Conservation (phyloP, 2,888 invertebrate species). For the Drosophila flavopinicola region DNA sequence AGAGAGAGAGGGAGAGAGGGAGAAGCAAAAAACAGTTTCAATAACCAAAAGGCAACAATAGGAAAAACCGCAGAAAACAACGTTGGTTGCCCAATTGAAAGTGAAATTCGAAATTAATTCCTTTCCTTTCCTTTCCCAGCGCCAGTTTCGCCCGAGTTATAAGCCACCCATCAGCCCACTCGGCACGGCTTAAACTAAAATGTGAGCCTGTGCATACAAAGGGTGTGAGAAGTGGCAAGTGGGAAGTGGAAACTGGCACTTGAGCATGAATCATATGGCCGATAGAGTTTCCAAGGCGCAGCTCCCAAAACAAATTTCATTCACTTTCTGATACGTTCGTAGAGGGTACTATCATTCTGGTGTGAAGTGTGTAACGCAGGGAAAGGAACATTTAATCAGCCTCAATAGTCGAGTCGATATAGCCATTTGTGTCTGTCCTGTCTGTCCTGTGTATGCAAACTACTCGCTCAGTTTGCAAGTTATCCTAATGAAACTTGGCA, state of each 20-base stretch:
- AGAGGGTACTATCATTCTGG: no score
- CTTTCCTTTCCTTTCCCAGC: no score
- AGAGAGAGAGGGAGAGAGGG: constrained; percentile 2
- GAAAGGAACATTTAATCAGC: no score
- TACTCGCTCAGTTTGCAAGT: no score
- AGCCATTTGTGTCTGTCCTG: no score
- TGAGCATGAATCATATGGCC: constrained; percentile 52
- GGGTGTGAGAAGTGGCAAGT: background rate
- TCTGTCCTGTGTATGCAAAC: no score
- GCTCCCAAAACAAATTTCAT: constrained; percentile 49
- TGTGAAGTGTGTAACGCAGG: no score
- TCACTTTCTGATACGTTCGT: no score
- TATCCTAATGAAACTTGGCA: no score
- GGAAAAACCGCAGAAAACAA: constrained; percentile 27
- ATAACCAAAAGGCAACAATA: constrained; percentile 44
- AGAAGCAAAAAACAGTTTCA: constrained; percentile 39
- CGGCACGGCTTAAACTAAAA: constrained; percentile 18
- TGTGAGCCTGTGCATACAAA: constrained; percentile 65
- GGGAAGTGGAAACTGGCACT: background rate
- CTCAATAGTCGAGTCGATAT: no score
- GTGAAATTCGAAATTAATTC: constrained; percentile 73
- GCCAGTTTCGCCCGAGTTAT: constrained; percentile 18
- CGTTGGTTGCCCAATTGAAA: constrained; percentile 54
- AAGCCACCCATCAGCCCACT: constrained; percentile 1
- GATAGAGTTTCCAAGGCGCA: constrained; percentile 63